A percentile compares a stretch with the other conserved stretches of the same genome.
Conservation (phyloP, 2,888 invertebrate species). For the Lamellibrachia satsuma region DNA sequence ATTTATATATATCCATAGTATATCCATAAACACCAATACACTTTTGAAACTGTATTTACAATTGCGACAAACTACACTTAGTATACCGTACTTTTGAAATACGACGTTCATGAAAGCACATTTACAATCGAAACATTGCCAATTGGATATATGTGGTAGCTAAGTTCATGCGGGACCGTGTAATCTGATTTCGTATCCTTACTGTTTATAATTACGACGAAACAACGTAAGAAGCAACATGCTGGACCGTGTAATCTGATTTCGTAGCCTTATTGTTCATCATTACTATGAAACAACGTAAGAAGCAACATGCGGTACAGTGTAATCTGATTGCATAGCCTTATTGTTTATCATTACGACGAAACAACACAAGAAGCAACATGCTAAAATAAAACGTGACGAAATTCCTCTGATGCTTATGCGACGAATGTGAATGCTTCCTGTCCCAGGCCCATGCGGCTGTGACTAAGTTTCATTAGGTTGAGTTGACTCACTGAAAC, state of each 20-base stretch:
- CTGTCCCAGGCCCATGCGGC: background rate
- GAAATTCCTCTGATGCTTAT: background rate
- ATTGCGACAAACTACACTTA: background rate
- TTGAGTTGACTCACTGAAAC: constrained; percentile 1
- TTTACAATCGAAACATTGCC: background rate
- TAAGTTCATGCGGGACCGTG: background rate
- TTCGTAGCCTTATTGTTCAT: no score
- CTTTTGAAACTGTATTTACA: background rate
- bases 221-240: no score
- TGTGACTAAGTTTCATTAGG: background rate
- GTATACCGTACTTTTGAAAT: background rate
- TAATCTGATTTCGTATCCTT: no score
- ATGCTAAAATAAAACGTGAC: background rate
- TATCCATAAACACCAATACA: background rate
- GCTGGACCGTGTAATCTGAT: no score
- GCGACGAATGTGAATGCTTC: background rate
- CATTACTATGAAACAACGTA: no score
- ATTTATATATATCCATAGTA: background rate
- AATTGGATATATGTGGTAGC: background rate
- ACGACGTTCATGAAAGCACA: background rate
- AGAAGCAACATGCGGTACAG: no score
- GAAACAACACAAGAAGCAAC: background rate
- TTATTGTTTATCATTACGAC: background rate
- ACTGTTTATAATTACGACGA: no score
- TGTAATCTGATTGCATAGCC: no score